phyloP scores from a whole-genome alignment of 1,140 invertebrate species.

The Artemia franciscana region DNA sequence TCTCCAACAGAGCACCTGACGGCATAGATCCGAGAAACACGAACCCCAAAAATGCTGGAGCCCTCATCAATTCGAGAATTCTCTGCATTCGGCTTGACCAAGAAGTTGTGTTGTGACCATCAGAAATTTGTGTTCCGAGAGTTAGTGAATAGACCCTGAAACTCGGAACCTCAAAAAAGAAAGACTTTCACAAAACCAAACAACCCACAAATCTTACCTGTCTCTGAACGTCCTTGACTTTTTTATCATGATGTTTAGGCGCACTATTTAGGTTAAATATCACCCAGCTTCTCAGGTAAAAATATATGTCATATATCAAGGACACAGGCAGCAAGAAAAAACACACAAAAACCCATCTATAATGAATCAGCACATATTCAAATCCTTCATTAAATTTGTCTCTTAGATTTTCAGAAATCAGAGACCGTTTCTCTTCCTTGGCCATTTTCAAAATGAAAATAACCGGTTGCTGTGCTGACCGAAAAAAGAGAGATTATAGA shows the following conservation, averaged over 20 bases:
- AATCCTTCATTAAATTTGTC: conserved; percentile 8
- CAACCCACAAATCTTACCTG: conserved; percentile 32
- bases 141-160: neutral
- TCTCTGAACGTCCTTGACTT: conserved; percentile 42
- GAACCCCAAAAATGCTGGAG: neutral
- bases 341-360: conserved; percentile 50
- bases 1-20: too few species aligned
- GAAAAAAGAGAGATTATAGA: too few species aligned
- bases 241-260: conserved; percentile 40
- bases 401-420: neutral
- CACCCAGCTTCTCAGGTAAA: conserved; percentile 35
- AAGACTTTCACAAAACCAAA: neutral
- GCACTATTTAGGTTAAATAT: conserved; percentile 45
- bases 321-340: conserved; percentile 46
- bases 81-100: neutral
- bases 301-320: conserved; percentile 41
- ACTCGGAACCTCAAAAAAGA: neutral
- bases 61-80: neutral
- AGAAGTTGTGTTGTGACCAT: neutral
- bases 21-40: neutral
- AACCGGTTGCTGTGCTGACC: too few species aligned
- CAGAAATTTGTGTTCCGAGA: neutral
- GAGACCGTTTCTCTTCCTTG: neutral
- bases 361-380: conserved; percentile 36
- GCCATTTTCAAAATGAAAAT: neutral